Evolutionary conservation across 2,113 vertebrate species (phyloP).

Genomic region (Rhipidura dahli): DNA sequence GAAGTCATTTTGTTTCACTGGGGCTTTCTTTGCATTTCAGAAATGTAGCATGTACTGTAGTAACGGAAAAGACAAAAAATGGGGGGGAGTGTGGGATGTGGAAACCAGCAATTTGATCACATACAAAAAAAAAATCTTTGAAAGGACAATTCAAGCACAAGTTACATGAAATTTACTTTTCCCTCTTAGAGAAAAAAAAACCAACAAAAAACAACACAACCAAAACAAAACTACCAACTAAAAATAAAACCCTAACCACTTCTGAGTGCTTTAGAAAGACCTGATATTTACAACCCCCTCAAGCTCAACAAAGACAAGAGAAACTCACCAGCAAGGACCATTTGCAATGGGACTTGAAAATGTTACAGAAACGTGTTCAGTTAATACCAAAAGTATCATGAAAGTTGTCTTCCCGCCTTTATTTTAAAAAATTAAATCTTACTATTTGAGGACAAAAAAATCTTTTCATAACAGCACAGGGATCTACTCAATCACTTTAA

Average conservation of each 20-base stretch:
- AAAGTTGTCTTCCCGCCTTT: not conserved
- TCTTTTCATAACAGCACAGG: not conserved
- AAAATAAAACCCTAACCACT: not conserved
- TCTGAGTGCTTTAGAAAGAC: not conserved
- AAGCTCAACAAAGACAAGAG: constrained; percentile 11
- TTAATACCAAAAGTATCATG: not conserved
- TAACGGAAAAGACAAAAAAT: constrained; percentile 19
- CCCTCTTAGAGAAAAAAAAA: not conserved
- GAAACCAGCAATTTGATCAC: not conserved
- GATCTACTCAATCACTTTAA: not conserved
- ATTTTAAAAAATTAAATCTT: not conserved
- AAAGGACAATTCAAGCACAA: not conserved
- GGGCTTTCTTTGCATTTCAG: constrained; percentile 69
- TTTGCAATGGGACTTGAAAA: not conserved
- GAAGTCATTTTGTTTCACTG: constrained; percentile 78
- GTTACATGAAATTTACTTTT: not conserved
- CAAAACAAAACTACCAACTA: not conserved
- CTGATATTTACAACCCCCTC: not conserved
- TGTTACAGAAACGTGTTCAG: not conserved
- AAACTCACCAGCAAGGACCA: not conserved
- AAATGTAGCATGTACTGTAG: constrained; percentile 30
- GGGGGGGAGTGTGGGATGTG: not conserved
- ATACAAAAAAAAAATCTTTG: not conserved
- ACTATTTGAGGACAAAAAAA: not conserved
- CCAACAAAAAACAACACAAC: not conserved